These are phyloP conservation scores for Ptilorrhoa leucosticta DNA, from an alignment of 2,113 vertebrate species.

Conservation along the genomic window DNA sequence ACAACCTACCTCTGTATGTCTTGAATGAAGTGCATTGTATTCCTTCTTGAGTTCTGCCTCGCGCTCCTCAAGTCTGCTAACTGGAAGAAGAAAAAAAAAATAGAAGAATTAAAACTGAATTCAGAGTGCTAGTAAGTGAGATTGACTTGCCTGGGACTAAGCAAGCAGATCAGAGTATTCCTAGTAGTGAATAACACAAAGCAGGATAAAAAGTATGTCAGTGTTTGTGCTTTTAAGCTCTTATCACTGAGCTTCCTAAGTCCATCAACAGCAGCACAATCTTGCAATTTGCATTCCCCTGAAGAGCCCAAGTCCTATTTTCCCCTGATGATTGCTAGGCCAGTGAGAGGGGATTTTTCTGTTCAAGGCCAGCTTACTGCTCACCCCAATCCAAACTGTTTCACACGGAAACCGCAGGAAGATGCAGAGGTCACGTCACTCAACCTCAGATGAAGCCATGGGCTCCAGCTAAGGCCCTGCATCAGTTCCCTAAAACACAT, in stretches of 20 bases:
- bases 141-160: background rate
- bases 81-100: conserved; percentile 72
- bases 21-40: conserved; percentile 91
- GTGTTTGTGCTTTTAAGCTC: background rate
- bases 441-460: background rate
- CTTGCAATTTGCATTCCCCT: background rate
- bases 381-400: background rate
- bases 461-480: background rate
- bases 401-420: background rate
- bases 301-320: background rate
- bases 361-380: background rate
- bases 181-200: background rate
- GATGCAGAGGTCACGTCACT: background rate
- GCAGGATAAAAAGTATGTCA: background rate
- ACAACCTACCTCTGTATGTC: conserved; percentile 91
- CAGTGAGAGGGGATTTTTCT: background rate
- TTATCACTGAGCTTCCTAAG: background rate
- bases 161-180: background rate
- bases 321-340: background rate
- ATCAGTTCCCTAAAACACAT: background rate
- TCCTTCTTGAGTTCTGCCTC: conserved; percentile 96
- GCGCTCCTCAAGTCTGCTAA: conserved; percentile 93
- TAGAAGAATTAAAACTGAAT: background rate
- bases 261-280: background rate
- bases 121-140: background rate